These are phyloP conservation scores for Aphidius colemani DNA, from an alignment of 2,888 invertebrate species.

Conservation along the genomic window DNA sequence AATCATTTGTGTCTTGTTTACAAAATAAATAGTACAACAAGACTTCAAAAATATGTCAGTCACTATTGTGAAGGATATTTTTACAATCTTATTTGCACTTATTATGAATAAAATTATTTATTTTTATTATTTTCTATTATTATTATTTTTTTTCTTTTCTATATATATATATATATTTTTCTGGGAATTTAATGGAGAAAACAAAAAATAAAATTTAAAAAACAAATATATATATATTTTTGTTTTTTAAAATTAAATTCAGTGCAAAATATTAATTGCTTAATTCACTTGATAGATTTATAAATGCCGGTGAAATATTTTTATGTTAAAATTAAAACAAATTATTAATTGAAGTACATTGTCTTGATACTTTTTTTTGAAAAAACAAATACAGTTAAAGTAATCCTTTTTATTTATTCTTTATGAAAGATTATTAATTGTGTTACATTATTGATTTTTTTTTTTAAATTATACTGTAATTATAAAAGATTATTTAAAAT, in stretches of 20 bases:
- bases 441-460: not conserved
- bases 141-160: not conserved
- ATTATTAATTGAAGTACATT: no score
- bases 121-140: constrained; percentile 1
- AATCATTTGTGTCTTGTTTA: constrained; percentile 74
- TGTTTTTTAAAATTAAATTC: no score
- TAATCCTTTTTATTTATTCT: not conserved
- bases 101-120: constrained; percentile 43
- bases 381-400: not conserved
- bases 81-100: constrained; percentile 55
- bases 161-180: constrained; percentile 2
- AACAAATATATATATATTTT: not conserved
- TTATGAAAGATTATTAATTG: not conserved
- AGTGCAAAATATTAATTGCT: no score
- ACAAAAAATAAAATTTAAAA: not conserved
- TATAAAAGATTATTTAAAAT: no score
- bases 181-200: not conserved
- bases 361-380: not conserved
- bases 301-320: no score
- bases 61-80: constrained; percentile 53
- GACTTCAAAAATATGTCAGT: constrained; percentile 53
- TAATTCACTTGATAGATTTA: no score
- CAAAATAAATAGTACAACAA: constrained; percentile 61
- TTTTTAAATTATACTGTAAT: not conserved
- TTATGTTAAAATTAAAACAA: no score